These are phyloP conservation scores for Lagopus leucura DNA, from an alignment of 2,113 vertebrate species.

Conservation along the genomic window DNA sequence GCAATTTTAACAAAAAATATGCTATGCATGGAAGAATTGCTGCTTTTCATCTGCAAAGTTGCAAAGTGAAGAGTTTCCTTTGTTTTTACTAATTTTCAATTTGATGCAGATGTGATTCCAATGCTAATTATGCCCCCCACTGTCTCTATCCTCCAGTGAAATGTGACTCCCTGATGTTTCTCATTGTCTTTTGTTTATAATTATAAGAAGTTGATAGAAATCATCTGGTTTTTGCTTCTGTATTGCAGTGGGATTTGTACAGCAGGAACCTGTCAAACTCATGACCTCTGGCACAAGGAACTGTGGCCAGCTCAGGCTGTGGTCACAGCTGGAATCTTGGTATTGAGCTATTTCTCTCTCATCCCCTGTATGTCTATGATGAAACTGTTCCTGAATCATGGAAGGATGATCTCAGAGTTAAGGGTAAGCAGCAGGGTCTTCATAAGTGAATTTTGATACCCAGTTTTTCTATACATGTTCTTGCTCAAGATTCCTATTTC, in stretches of 20 bases:
- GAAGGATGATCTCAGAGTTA: neutral
- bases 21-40: neutral
- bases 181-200: slow-evolving; percentile 73
- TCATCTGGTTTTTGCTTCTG: slow-evolving; percentile 65
- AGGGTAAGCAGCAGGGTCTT: neutral
- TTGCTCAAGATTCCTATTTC: neutral
- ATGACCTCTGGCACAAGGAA: slow-evolving; percentile 8
- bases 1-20: slow-evolving; percentile 5
- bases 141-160: slow-evolving; percentile 56
- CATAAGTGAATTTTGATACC: neutral
- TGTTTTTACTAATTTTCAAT: slow-evolving; percentile 67
- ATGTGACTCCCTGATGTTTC: slow-evolving; percentile 73
- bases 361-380: neutral
- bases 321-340: neutral
- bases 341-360: neutral
- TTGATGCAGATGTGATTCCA: slow-evolving; percentile 66
- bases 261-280: slow-evolving; percentile 60
- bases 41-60: slow-evolving; percentile 48
- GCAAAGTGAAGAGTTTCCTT: slow-evolving; percentile 55
- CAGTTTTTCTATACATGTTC: neutral
- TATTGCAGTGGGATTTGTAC: slow-evolving; percentile 57
- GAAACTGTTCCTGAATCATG: neutral
- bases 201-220: slow-evolving; percentile 68
- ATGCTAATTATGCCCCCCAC: slow-evolving; percentile 68
- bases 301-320: neutral